Conservation (phyloP, 2,113 vertebrate genomes). For the pig (Sus scrofa) region DNA sequence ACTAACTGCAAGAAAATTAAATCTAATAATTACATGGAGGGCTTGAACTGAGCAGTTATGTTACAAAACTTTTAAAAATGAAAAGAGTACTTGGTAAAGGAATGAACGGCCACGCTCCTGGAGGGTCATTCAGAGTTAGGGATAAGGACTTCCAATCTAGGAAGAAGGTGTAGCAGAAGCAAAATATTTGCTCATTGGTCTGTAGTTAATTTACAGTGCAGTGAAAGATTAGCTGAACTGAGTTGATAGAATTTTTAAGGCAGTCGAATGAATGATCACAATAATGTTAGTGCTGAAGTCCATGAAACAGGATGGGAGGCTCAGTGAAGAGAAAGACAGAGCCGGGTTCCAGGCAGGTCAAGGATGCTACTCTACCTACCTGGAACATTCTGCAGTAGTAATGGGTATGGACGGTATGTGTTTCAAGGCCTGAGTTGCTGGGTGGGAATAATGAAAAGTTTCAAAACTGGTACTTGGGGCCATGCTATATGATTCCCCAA, state of each 20-base stretch:
- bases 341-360: not conserved
- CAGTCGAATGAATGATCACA: not conserved
- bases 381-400: no score
- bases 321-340: not conserved
- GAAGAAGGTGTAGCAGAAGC: not conserved
- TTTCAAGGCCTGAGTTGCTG: not conserved
- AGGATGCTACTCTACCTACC: no score
- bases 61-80: not conserved
- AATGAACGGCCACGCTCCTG: not conserved
- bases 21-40: not conserved
- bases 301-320: not conserved
- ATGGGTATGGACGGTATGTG: not conserved
- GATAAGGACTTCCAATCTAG: not conserved
- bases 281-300: not conserved
- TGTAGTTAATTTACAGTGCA: not conserved
- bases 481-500: not conserved
- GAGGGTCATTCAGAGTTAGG: not conserved
- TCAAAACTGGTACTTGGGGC: not conserved
- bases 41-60: not conserved
- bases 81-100: not conserved
- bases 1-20: not conserved
- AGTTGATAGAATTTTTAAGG: not conserved
- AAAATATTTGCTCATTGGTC: not conserved
- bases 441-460: not conserved
- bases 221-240: not conserved